phyloP scores from a whole-genome alignment of 2,888 invertebrate genomes.

The Serrognathus titanus region DNA sequence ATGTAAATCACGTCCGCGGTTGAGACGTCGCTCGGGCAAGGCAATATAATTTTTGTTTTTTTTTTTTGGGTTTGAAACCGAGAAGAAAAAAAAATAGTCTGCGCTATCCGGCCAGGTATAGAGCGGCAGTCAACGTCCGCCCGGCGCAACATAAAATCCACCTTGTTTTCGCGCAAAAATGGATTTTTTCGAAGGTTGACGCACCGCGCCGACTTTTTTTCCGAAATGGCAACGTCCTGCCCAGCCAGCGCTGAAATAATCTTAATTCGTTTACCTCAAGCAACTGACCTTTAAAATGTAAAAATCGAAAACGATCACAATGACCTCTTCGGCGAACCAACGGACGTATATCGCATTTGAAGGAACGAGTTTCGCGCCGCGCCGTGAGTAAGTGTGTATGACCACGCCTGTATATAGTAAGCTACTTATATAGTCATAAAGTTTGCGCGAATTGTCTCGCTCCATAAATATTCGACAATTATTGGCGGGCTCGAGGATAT shows the following conservation, averaged over 20 bases:
- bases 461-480: constrained; percentile 12
- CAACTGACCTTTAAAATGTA: constrained; percentile 46
- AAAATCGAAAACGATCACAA: constrained; percentile 42
- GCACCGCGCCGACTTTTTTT: not conserved
- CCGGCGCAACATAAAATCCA: too few species aligned
- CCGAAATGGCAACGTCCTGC: constrained; percentile 22
- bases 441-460: constrained; percentile 13
- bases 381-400: constrained; percentile 12
- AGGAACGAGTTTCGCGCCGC: constrained; percentile 34
- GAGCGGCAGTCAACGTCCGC: too few species aligned
- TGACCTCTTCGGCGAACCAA: constrained; percentile 35
- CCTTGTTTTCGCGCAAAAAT: too few species aligned
- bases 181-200: too few species aligned
- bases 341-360: constrained; percentile 31
- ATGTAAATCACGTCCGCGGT: too few species aligned
- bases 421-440: constrained; percentile 18
- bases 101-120: too few species aligned
- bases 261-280: constrained; percentile 42
- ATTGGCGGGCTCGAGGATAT: constrained; percentile 8
- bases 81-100: too few species aligned
- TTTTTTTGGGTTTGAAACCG: too few species aligned
- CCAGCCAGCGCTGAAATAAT: constrained; percentile 24
- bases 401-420: constrained; percentile 18
- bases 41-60: too few species aligned
- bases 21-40: too few species aligned